A percentile compares a stretch with the other conserved stretches of the same genome.
Conservation (phyloP, 2,888 invertebrate genomes). For the Ormyrus thymus region DNA sequence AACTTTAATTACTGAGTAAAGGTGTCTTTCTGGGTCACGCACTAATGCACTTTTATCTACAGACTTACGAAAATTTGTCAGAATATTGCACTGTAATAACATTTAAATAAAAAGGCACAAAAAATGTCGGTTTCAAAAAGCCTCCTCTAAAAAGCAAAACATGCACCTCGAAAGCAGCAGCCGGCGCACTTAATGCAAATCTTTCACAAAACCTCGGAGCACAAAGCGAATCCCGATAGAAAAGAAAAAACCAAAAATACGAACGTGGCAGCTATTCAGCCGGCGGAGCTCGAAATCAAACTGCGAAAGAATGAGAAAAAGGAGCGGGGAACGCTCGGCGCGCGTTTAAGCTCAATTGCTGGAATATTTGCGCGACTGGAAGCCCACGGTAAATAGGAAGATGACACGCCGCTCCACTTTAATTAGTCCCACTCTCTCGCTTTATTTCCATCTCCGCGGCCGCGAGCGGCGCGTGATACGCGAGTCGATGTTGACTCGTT, state of each 20-base stretch:
- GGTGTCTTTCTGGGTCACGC: too few species aligned
- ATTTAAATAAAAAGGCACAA: too few species aligned
- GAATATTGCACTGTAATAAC: too few species aligned
- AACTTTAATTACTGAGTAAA: too few species aligned
- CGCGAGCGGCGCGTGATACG: too few species aligned
- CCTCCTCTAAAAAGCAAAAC: not conserved
- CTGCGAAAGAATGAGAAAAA: conserved; percentile 7
- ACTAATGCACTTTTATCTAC: too few species aligned
- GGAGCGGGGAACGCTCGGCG: not conserved
- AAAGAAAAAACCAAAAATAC: too few species aligned
- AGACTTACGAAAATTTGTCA: too few species aligned
- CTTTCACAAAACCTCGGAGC: too few species aligned
- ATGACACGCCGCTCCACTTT: conserved; percentile 49
- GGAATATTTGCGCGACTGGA: conserved; percentile 37
- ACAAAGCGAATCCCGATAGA: too few species aligned
- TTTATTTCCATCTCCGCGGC: not conserved
- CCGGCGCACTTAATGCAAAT: too few species aligned
- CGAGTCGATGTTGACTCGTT: conserved; percentile 25
- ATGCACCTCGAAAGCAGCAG: not conserved
- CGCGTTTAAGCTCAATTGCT: conserved; percentile 41
- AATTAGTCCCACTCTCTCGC: conserved; percentile 33
- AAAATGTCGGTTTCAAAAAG: too few species aligned
- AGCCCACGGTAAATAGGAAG: conserved; percentile 30
- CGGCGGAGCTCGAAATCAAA: conserved; percentile 39
- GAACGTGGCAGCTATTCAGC: not conserved